Evolutionary conservation across 2,888 invertebrate species (phyloP).

Genomic region (Microplitis deprimator): DNA sequence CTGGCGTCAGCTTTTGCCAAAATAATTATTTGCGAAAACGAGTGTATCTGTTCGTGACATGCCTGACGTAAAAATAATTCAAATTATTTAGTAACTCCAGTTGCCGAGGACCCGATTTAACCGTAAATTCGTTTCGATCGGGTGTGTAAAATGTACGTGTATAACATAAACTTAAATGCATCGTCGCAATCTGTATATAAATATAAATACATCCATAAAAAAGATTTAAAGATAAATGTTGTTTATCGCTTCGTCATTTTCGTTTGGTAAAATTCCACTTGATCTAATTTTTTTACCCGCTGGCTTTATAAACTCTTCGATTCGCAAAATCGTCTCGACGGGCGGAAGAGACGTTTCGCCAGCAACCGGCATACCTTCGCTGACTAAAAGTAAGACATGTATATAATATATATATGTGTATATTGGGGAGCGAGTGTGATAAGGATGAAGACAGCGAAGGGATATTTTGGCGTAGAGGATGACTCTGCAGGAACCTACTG

Average conservation of each 20-base stretch:
- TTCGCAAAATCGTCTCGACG: conserved; percentile 11
- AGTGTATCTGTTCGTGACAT: conserved; percentile 49
- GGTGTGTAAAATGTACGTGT: too few species aligned
- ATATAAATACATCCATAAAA: not conserved
- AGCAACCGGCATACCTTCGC: not conserved
- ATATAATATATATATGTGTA: conserved; percentile 1
- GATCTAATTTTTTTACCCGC: conserved; percentile 2
- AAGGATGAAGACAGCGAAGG: conserved; percentile 24
- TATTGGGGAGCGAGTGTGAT: not conserved
- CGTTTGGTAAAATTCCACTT: conserved; percentile 8
- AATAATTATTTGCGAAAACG: conserved; percentile 46
- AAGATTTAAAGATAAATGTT: conserved; percentile 16
- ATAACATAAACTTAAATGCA: too few species aligned
- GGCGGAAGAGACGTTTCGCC: not conserved
- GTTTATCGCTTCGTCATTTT: conserved; percentile 22
- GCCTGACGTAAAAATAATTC: conserved; percentile 38
- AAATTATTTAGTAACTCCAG: not conserved
- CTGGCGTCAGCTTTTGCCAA: conserved; percentile 16
- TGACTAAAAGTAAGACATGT: not conserved
- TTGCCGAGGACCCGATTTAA: not conserved
- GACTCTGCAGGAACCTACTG: conserved; percentile 61
- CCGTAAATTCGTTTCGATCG: conserved; percentile 7
- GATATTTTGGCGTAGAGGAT: conserved; percentile 56
- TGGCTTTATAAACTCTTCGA: conserved; percentile 1
- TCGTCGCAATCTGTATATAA: too few species aligned